Base-by-base conservation (phyloP, 2,888 invertebrate species). In the Rotaria sp. region DNA sequence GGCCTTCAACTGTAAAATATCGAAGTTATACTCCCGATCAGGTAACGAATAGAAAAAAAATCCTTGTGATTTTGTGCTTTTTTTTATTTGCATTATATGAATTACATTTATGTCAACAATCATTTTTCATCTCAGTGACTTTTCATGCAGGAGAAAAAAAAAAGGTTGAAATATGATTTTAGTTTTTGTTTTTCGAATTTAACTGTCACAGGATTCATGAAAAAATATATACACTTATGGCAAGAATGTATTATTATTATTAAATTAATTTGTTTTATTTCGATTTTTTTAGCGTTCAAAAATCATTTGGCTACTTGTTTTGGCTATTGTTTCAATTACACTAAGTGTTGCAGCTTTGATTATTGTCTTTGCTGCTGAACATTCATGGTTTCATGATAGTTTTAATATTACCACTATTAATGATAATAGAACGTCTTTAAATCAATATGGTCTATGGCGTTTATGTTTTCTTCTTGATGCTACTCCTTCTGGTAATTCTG, bases 261-360 rank as follows among this genome's bases (percentile, higher is more conserved):
- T 52, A 52, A 52, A 24, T 24, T 52, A 50, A 50, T 52, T 52
- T 24, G 21, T 5, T 52, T 52, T 4, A 24, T 24, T 52, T 18
- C 15, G 10, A 18, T 52, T 11, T 52, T 67, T 67, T 21, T 67
- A 67, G 67, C 67, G 67, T 18, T 21, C 38, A 67, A 67, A 2
- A 11, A 35, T 35, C 13, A 5, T 67, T 38, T 67, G 67, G 67
- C n/a, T 45, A 26, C 45, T 80, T 41, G 15, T 2, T 38, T 4
- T 80, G 8, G 80, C 45, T n/a, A 24, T 21, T 26, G 1, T 80
- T 24, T 8, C n/a, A 26, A 18, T 80, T 38, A 4, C 38, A 4
- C 13, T 80, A 80, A 80, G 80, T 45, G 80, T 80, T n/a, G 18
- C 38, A 38, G 80, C 80, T 26, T 45, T 80, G n/a, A 21, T 80